Evolutionary conservation across 2,113 vertebrate species (phyloP), one percentile per base, ranked within the genome.

Genomic region (Anser cygnoides): DNA sequence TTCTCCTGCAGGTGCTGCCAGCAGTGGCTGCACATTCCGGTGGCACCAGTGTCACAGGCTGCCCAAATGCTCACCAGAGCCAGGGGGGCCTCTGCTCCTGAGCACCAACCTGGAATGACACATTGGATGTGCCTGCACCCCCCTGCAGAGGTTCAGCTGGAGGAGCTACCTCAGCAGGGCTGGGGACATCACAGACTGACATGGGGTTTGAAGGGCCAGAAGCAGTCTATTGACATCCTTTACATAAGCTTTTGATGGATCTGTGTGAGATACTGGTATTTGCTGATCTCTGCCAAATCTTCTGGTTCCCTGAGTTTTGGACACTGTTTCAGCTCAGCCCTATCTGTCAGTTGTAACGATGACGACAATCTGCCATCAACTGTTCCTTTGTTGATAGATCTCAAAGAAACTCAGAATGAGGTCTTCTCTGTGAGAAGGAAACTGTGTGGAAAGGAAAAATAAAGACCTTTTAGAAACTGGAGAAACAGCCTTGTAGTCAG

Each of bases 401-500:
- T 84, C 59, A 44, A 33, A 89, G 37, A 16, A 80, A 76, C 15
- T 79, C 75, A 28, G 8, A 58, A 78, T 13, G 21, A 84, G 11
- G 22, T 43, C n/a, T 83, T 43, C 67, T 44, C 50, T 74, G 41
- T 23, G 43, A 19, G 35, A 62, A 39, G 25, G 31, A 62, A 87
- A 41, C 55, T 74, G 18, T 28, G 6, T 67, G 46, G 77, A 52
- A 89, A 81, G 18, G 2, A 62, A 83, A 95, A 91, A 62, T 20
- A 90, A 62, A 90, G 28, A 81, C n/a, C 68, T 37, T 54, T 77
- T 71, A 59, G 41, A 74, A 25, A 41, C 46, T 89, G 87, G 73
- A 89, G n/a, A 91, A 86, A 54, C 59, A 92, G 58, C 31, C 9
- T 35, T 22, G 25, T 37, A 55, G 78, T 84, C 80, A 91, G 66